Percentiles rank a stretch among this genome's conserved stretches.
Conservation (phyloP, 2,888 invertebrate genomes). For the Brenthis ino region DNA sequence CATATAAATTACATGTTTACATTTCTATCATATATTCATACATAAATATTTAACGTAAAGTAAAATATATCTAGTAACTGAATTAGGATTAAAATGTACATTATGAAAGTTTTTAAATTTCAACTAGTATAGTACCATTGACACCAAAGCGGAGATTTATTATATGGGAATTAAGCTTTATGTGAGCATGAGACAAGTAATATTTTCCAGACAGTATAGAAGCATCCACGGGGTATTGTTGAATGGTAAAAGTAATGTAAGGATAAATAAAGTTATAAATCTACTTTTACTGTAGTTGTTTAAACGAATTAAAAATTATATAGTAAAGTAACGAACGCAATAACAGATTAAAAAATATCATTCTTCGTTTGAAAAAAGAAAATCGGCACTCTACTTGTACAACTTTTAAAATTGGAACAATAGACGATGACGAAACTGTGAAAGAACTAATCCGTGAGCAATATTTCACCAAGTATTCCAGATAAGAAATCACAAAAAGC, state of each 20-base stretch:
- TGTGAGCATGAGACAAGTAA: slow-evolving; percentile 45
- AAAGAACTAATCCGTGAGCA: slow-evolving; percentile 66
- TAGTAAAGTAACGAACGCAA: neutral
- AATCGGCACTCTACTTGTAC: slow-evolving; percentile 45
- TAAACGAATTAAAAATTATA: neutral
- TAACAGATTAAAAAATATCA: slow-evolving; percentile 1
- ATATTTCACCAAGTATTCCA: slow-evolving; percentile 64
- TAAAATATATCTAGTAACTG: too few species aligned
- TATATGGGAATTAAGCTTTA: slow-evolving; percentile 53
- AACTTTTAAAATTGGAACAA: slow-evolving; percentile 61
- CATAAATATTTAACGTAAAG: too few species aligned
- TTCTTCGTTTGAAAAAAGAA: neutral
- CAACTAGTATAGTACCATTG: slow-evolving; percentile 56
- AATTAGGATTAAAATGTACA: too few species aligned
- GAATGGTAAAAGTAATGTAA: slow-evolving; percentile 28
- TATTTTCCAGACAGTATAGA: slow-evolving; percentile 45
- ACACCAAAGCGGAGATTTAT: slow-evolving; percentile 52
- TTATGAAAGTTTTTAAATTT: slow-evolving; percentile 51
- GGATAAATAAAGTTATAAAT: neutral
- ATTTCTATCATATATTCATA: too few species aligned
- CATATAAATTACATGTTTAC: too few species aligned
- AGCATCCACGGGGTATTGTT: slow-evolving; percentile 33
- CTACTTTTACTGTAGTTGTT: neutral
- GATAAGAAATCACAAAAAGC: slow-evolving; percentile 73
- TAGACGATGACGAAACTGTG: slow-evolving; percentile 59